A percentile compares a stretch with the other conserved stretches of the same genome.
Evolutionary conservation across 1,140 invertebrate genomes (phyloP).

Genomic region (Cecropterus lyciades): DNA sequence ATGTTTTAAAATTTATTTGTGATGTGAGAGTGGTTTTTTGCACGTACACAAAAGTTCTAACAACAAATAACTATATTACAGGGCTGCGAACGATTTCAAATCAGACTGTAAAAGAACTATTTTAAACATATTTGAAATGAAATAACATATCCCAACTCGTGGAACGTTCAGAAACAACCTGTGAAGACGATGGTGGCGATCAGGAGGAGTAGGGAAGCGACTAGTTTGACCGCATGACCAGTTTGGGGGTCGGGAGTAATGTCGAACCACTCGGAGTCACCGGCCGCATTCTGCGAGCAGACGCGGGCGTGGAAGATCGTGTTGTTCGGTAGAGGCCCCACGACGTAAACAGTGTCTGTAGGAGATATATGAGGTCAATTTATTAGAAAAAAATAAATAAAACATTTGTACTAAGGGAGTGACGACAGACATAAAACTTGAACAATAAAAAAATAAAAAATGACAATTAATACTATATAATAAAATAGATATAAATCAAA

Average conservation of each 20-base stretch:
- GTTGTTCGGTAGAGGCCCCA: conserved; percentile 56
- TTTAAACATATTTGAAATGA: not conserved
- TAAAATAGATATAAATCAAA: no score
- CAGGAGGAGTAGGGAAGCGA: conserved; percentile 44
- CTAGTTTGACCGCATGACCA: conserved; percentile 44
- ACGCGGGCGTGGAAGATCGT: conserved; percentile 67
- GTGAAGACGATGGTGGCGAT: conserved; percentile 35
- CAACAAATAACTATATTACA: no score
- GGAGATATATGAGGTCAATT: conserved; percentile 16
- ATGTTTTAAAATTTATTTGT: no score
- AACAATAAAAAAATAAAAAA: no score
- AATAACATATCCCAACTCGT: conserved; percentile 2
- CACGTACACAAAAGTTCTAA: no score
- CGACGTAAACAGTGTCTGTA: conserved; percentile 61
- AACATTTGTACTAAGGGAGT: no score
- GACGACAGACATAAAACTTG: no score
- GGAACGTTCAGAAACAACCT: conserved; percentile 27
- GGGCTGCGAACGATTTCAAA: no score
- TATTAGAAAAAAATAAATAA: conserved; percentile 10
- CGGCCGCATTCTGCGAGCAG: conserved; percentile 62
- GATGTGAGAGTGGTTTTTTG: no score
- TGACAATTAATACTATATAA: no score
- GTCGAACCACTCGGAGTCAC: conserved; percentile 65
- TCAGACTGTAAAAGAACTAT: no score
- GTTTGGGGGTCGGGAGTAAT: conserved; percentile 49